Evolutionary conservation across 53 echinoderm and acorn worm genomes (phyloP).

Genomic region (Paracentrotus lividus): DNA sequence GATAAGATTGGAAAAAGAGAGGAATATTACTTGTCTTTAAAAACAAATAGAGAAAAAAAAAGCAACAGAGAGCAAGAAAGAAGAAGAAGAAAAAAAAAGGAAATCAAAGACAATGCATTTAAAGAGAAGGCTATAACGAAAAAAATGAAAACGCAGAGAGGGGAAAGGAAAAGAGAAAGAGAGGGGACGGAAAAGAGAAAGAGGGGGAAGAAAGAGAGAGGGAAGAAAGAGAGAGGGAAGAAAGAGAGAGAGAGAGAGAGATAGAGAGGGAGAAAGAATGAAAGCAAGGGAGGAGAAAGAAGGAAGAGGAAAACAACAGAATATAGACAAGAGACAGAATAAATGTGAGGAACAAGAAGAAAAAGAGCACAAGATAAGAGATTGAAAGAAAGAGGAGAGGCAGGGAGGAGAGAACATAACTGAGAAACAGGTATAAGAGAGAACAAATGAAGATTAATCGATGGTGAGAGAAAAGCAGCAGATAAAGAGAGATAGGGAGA

Average conservation of each 20-base stretch:
- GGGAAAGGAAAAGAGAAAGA: background rate
- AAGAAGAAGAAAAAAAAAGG: too few species aligned
- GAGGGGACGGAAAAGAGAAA: background rate
- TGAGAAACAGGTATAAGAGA: too few species aligned
- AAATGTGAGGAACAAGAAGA: too few species aligned
- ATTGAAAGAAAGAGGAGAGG: too few species aligned
- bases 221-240: background rate
- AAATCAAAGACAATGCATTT: too few species aligned
- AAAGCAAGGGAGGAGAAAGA: background rate
- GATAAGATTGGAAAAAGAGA: too few species aligned
- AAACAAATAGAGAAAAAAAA: background rate
- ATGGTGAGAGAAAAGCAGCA: background rate
- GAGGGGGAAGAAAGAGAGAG: background rate
- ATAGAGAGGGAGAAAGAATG: background rate
- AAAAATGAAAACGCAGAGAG: background rate
- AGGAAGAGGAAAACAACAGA: background rate
- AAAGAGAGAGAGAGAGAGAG: background rate
- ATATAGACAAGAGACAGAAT: too few species aligned
- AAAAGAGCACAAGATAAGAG: too few species aligned
- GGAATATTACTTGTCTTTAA: background rate
- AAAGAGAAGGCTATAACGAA: too few species aligned
- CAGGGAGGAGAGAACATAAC: too few species aligned
- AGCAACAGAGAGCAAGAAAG: background rate
- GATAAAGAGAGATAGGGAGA: background rate
- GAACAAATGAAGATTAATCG: too few species aligned